Conservation (phyloP, 2,797 vertebrate species). For the Centroberyx gerrardi region DNA sequence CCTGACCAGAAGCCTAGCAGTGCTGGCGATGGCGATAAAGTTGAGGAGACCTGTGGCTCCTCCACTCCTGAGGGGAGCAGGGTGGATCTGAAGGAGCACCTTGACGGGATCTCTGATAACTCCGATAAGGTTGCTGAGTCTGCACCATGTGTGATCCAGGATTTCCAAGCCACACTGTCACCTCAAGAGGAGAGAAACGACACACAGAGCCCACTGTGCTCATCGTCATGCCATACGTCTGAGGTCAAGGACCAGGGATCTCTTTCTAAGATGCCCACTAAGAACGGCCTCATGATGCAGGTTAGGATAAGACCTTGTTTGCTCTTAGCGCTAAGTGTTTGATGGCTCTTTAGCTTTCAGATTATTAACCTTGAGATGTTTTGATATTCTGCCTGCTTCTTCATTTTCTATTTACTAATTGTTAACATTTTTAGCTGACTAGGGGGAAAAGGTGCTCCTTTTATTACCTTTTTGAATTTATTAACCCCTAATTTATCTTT, state of each 20-base stretch:
- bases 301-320: constrained; percentile 57
- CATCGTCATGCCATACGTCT: constrained; percentile 56
- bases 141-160: constrained; percentile 41
- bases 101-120: constrained; percentile 44
- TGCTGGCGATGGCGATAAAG: constrained; percentile 28
- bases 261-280: constrained; percentile 84
- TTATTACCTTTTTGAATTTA: not conserved
- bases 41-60: constrained; percentile 41
- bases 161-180: constrained; percentile 50
- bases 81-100: constrained; percentile 61
- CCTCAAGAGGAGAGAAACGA: constrained; percentile 60
- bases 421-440: no score
- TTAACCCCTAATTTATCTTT: constrained; percentile 10
- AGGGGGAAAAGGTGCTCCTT: not conserved
- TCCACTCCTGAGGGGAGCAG: constrained; percentile 46
- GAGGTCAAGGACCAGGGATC: constrained; percentile 83
- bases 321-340: not conserved
- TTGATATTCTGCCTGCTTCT: not conserved
- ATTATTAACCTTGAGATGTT: not conserved
- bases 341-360: not conserved
- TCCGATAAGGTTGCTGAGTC: constrained; percentile 40
- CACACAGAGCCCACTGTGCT: constrained; percentile 40
- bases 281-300: constrained; percentile 92
- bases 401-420: no score
- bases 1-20: constrained; percentile 70